Conservation (phyloP, 2,113 vertebrate genomes). For the Gymnocephalus cernua region DNA sequence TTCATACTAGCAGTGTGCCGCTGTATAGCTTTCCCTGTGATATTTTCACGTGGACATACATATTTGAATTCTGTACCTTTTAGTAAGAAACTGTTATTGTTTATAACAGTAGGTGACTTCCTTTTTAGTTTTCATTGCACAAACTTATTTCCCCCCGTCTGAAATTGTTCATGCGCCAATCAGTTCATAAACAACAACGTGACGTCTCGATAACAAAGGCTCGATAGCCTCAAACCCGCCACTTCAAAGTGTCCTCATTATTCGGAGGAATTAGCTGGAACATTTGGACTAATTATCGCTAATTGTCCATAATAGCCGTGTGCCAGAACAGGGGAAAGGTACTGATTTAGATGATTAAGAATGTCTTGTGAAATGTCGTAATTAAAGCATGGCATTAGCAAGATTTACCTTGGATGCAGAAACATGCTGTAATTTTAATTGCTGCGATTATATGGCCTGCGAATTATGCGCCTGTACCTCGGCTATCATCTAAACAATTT, state of each 20-base stretch:
- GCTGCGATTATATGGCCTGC: conserved; percentile 66
- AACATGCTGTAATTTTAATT: conserved; percentile 82
- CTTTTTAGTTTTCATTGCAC: background rate
- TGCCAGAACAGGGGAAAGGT: conserved; percentile 75
- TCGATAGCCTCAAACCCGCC: conserved; percentile 59
- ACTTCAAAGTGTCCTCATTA: conserved; percentile 77
- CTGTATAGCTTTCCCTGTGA: background rate
- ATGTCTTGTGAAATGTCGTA: conserved; percentile 80
- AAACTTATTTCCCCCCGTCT: conserved; percentile 8
- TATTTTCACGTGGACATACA: background rate
- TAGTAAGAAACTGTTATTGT: background rate
- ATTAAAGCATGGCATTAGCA: conserved; percentile 77
- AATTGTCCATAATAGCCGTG: conserved; percentile 83
- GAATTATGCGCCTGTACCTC: conserved; percentile 14
- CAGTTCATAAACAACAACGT: conserved; percentile 60
- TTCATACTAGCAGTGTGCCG: background rate
- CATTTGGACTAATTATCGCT: conserved; percentile 83
- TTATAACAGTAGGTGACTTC: conserved; percentile 5
- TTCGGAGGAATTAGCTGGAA: conserved; percentile 79
- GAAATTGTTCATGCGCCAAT: conserved; percentile 46
- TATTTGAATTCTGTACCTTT: background rate
- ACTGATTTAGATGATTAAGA: conserved; percentile 85
- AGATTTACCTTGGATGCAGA: conserved; percentile 66
- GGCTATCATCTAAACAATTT: conserved; percentile 40
- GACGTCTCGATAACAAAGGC: conserved; percentile 65